Base-by-base conservation (phyloP, 2,797 vertebrate species). In the Brachyrhaphis roseni region DNA sequence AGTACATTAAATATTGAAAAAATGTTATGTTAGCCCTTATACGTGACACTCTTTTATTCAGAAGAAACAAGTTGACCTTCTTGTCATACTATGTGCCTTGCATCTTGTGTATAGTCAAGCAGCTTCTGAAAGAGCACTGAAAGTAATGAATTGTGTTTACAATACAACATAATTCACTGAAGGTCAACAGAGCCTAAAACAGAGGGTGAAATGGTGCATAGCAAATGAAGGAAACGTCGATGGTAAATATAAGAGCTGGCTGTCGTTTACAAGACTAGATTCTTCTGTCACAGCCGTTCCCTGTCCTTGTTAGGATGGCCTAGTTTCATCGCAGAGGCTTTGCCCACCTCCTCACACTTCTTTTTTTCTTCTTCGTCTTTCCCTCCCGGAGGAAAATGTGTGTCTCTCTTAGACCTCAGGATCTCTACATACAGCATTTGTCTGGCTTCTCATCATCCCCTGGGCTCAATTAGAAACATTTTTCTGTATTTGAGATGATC, bases 251-350 rank as follows among this genome's bases (percentile, higher is more conserved):
- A 76, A 86, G 83, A 84, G 87, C 75, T 87, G 84, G 87, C 83
- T 90, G 85, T 39, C 36, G 77, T 84, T 77, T 82, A 82, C 80
- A 34, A 72, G 16, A 72, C 79, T 87, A 82, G 78, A 86, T 79
- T 88, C 83, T 74, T 74, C 91, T 90, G 90, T 91, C 89, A 93
- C 88, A 89, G 82, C 89, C 77, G 82, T 89, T 87, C 82, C 74
- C 83, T 82, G 79, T 91, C 84, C 85, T 91, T 92, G 92, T 93
- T 92, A 94, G 90, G 84, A 87, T 94, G 93, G 89, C 94, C 93
- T 94, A 94, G 87, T 93, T 94, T 92, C 82, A 88, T 87, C 78
- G 84, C 84, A 81, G 89, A 92, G 87, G 83, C 83, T 88, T 81
- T 80, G 78, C 87, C 90, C 89, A 91, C 88, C 90, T 90, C 90